Evolutionary conservation across 2,888 invertebrate genomes (phyloP).

Genomic region (Phasia obesa): DNA sequence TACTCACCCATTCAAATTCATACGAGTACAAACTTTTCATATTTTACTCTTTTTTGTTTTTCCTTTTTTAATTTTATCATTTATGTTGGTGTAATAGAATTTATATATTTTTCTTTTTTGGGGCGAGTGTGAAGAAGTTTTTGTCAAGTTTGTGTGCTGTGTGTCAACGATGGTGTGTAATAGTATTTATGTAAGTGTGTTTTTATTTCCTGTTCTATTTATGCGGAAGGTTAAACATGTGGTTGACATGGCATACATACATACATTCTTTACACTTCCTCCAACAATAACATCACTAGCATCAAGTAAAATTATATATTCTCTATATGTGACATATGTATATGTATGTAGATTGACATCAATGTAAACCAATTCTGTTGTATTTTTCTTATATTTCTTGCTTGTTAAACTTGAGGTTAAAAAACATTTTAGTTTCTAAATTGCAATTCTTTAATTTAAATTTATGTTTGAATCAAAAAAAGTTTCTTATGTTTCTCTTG

Average conservation of each 20-base stretch:
- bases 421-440: slow-evolving; percentile 12
- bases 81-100: slow-evolving; percentile 54
- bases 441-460: not conserved
- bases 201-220: slow-evolving; percentile 66
- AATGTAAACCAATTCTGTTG: slow-evolving; percentile 25
- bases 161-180: not conserved
- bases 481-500: not conserved
- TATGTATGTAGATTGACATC: slow-evolving; percentile 40
- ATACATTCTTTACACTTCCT: slow-evolving; percentile 41
- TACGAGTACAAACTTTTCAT: slow-evolving; percentile 32
- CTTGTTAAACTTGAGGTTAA: slow-evolving; percentile 47
- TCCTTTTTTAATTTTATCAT: slow-evolving; percentile 26
- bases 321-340: too few relatives aligned
- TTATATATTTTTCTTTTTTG: slow-evolving; percentile 24
- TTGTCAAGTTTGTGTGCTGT: not conserved
- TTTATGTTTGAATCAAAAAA: not conserved
- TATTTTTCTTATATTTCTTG: not conserved
- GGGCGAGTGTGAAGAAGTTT: slow-evolving; percentile 15
- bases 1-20: slow-evolving; percentile 28
- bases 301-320: slow-evolving; percentile 22
- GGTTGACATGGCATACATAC: slow-evolving; percentile 61
- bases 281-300: slow-evolving; percentile 11
- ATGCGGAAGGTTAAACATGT: slow-evolving; percentile 70
- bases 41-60: slow-evolving; percentile 38
- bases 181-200: slow-evolving; percentile 26